phyloP scores from a whole-genome alignment of 2,888 invertebrate genomes.

The Rhorus exstirpatorius region DNA sequence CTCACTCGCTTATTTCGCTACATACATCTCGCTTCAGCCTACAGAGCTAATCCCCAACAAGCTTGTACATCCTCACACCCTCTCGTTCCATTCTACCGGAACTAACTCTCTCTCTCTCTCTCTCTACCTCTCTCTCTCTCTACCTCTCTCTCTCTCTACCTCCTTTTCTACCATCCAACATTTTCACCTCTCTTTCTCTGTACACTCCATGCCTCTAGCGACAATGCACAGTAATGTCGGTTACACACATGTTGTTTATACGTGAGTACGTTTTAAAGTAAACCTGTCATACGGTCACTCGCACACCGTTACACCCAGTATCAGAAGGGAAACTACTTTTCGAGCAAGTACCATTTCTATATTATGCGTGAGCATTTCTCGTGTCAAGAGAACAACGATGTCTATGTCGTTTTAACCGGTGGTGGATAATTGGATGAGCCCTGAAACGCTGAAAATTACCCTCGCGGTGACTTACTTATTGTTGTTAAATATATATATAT shows the following conservation, averaged over 20 bases:
- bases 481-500: conserved; percentile 12
- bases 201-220: conserved; percentile 18
- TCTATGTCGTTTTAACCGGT: conserved; percentile 75
- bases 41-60: conserved; percentile 80
- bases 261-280: conserved; percentile 76
- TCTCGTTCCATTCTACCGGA: conserved; percentile 51
- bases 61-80: conserved; percentile 72
- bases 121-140: conserved; percentile 2
- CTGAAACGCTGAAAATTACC: conserved; percentile 83
- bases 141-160: conserved; percentile 60
- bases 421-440: conserved; percentile 83
- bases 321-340: conserved; percentile 51
- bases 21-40: conserved; percentile 70
- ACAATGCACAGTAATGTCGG: conserved; percentile 37
- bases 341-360: conserved; percentile 42
- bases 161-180: conserved; percentile 46
- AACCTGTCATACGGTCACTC: conserved; percentile 77
- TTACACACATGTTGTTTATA: conserved; percentile 34
- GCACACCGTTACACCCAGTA: conserved; percentile 42
- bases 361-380: conserved; percentile 66
- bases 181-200: conserved; percentile 42
- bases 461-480: conserved; percentile 82
- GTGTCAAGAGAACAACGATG: conserved; percentile 70
- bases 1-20: conserved; percentile 67
- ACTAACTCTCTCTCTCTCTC: conserved; percentile 40